Percentiles rank a stretch among this genome's conserved stretches.
Evolutionary conservation across 2,113 vertebrate species (phyloP).

Genomic region (Reinhardtius hippoglossoides): DNA sequence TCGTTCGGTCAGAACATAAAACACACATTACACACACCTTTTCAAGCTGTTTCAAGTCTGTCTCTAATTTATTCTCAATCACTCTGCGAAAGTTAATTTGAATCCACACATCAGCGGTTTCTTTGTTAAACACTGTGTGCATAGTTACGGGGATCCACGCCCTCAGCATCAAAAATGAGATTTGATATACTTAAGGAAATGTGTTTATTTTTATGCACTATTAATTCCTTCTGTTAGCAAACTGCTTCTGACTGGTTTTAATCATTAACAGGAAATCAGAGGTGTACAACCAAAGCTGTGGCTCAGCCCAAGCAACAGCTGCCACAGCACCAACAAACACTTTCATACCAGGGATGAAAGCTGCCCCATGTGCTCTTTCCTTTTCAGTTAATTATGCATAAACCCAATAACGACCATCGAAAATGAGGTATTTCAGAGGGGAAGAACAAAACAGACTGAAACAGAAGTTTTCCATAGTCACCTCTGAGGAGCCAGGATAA

Average conservation of each 20-base stretch:
- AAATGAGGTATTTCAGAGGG: conserved; percentile 5
- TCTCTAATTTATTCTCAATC: background rate
- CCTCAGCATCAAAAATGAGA: conserved; percentile 21
- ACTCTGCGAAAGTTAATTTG: background rate
- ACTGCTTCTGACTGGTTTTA: conserved; percentile 46
- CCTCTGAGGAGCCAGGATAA: conserved; percentile 7
- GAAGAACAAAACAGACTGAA: conserved; percentile 18
- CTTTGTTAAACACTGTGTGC: background rate
- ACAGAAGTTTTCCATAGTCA: background rate
- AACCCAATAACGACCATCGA: conserved; percentile 19
- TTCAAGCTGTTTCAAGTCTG: conserved; percentile 18
- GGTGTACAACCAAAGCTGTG: conserved; percentile 19
- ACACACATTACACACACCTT: conserved; percentile 10
- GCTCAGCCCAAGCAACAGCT: conserved; percentile 15
- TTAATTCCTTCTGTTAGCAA: conserved; percentile 36
- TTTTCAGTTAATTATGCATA: conserved; percentile 26
- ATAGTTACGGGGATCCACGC: background rate
- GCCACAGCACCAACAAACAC: conserved; percentile 28
- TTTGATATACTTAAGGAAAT: conserved; percentile 47
- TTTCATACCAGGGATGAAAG: conserved; percentile 44
- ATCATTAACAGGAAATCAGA: conserved; percentile 39
- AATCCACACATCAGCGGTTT: conserved; percentile 1
- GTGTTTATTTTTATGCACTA: conserved; percentile 51
- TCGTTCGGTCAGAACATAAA: conserved; percentile 27
- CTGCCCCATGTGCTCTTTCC: conserved; percentile 10